These are phyloP conservation scores for Drosophila quadrilineata DNA, from an alignment of 1,140 invertebrate species.

Conservation along the genomic window DNA sequence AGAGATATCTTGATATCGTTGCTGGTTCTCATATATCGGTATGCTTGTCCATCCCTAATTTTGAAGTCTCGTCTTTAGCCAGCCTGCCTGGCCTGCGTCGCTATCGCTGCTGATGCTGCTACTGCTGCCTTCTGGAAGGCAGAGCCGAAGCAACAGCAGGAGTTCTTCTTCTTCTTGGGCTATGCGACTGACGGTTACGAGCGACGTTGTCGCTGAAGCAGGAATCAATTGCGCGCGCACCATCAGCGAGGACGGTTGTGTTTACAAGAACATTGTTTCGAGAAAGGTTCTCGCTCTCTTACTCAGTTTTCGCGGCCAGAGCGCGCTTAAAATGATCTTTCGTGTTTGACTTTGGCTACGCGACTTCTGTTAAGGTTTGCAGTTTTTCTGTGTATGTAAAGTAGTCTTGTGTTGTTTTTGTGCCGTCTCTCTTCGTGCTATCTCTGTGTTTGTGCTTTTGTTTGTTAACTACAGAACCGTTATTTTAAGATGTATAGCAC, in stretches of 20 bases:
- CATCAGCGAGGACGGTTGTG: constrained; percentile 64
- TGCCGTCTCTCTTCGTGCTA: too few relatives aligned
- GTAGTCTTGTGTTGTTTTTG: constrained; percentile 15
- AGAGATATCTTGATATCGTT: too few relatives aligned
- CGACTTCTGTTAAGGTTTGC: constrained; percentile 32
- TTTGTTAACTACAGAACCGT: constrained; percentile 61
- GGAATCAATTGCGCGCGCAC: constrained; percentile 71
- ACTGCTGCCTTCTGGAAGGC: constrained; percentile 22
- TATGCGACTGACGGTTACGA: constrained; percentile 45
- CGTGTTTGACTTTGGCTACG: constrained; percentile 7
- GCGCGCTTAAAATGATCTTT: constrained; percentile 25
- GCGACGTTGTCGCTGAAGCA: constrained; percentile 50
- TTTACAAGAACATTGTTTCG: constrained; percentile 20
- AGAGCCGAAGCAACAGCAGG: constrained; percentile 23
- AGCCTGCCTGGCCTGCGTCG: constrained; percentile 15
- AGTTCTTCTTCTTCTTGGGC: constrained; percentile 42
- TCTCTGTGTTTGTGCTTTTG: constrained; percentile 54
- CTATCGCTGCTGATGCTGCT: too few relatives aligned
- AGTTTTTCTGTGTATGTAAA: constrained; percentile 21
- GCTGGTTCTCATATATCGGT: too few relatives aligned
- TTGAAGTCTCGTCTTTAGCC: constrained; percentile 13
- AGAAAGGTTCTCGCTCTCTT: constrained; percentile 8
- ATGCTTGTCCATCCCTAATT: constrained; percentile 8
- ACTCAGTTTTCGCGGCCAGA: constrained; percentile 9
- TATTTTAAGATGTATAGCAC: constrained; percentile 40